phyloP scores from a whole-genome alignment of 2,797 vertebrate genomes.

The Mormyrops boulengeri region DNA sequence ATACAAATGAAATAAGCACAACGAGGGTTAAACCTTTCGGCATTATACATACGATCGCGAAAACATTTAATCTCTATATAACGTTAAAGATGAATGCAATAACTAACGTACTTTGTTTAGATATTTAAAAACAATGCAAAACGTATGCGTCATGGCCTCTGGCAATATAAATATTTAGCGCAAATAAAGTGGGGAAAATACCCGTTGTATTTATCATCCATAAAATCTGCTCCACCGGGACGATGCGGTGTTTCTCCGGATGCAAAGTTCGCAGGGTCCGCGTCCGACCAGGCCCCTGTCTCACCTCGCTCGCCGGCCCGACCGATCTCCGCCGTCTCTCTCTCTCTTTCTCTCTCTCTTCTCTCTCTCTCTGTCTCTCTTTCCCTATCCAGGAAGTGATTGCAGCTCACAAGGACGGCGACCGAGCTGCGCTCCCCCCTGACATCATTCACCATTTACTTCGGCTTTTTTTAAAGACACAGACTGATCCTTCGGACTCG shows the following conservation, averaged over 20 bases:
- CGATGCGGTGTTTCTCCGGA: constrained; percentile 39
- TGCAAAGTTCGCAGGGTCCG: constrained; percentile 60
- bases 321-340: constrained; percentile 47
- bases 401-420: constrained; percentile 71
- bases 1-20: constrained; percentile 2
- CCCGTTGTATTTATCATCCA: constrained; percentile 58
- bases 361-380: constrained; percentile 37
- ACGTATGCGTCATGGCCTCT: constrained; percentile 57
- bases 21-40: neutral
- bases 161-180: constrained; percentile 39
- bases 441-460: constrained; percentile 62
- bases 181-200: constrained; percentile 44
- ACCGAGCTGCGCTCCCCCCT: constrained; percentile 69
- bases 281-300: constrained; percentile 43
- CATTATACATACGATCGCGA: neutral
- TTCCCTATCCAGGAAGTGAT: constrained; percentile 70
- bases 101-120: constrained; percentile 30
- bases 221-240: constrained; percentile 43
- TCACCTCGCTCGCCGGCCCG: constrained; percentile 28
- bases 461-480: constrained; percentile 64
- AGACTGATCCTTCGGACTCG: constrained; percentile 40
- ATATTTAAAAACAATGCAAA: constrained; percentile 39
- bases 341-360: constrained; percentile 43
- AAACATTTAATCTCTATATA: neutral
- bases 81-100: constrained; percentile 21